Evolutionary conservation across 2,113 vertebrate species (phyloP), one percentile per base, ranked within the genome.

Genomic region (Malurus alboscapulatus): DNA sequence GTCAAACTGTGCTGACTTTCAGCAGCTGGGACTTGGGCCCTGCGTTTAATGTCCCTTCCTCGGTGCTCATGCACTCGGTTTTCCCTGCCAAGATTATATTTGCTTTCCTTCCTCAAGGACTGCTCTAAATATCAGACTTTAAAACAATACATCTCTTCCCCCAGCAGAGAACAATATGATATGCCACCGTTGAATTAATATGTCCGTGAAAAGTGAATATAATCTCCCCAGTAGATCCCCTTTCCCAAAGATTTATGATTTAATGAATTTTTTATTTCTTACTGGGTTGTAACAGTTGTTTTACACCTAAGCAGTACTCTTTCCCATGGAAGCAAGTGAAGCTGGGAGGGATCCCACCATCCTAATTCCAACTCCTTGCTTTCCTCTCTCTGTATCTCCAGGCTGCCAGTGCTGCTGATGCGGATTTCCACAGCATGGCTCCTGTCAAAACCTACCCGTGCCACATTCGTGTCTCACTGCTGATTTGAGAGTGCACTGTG

Each of bases 51-150:
- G 94, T 91, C 93, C 83, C 40, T 91, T 77, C 42, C 62, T 87
- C n/a, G 0, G 44, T 57, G 66, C 82, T 93, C 74, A 11, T 32
- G 55, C 48, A 40, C 53, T 84, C 5, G 1, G 12, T 47, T 79
- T 87, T 77, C 65, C 85, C 86, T 94, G 85, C 89, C 94, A 92
- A 89, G 74, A 17, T 72, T 89, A 44, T 91, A 83, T 92, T 96
- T 95, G 74, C 87, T 94, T 93, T 96, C 81, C 91, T 93, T 96
- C 91, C 92, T 96, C 77, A 87, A 96, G 95, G 94, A 85, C 81
- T 47, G 74, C 72, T 94, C 87, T 76, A 89, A 93, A 83, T 86
- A 93, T 86, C 73, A 22, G 84, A 80, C 87, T 95, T 90, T 61
- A 88, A 88, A 92, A 89, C 84, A 93, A 71, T 59, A 61, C 77